Conservation (phyloP, 2,113 vertebrate genomes). For the Fukomys damarensis region DNA sequence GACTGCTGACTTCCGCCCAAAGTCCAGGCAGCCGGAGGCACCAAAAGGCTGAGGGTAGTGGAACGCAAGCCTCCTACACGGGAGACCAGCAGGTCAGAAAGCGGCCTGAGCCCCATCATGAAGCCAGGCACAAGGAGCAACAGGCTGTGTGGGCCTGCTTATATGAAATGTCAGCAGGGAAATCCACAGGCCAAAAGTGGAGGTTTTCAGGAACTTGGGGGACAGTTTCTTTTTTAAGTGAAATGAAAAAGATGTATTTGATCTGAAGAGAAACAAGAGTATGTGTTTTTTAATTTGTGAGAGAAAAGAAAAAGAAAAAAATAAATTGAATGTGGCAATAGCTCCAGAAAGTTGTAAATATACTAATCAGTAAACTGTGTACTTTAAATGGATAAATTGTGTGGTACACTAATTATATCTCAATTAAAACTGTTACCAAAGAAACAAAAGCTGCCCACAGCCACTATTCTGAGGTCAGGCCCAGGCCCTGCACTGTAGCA, state of each 20-base stretch:
- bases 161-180: neutral
- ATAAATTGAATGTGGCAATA: neutral
- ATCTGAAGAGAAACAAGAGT: neutral
- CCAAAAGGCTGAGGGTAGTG: neutral
- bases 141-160: accelerated
- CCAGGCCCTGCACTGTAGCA: neutral
- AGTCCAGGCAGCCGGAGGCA: neutral
- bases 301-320: neutral
- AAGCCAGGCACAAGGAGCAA: neutral
- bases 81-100: neutral
- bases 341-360: neutral
- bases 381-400: neutral
- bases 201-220: neutral
- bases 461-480: neutral
- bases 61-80: neutral
- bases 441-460: neutral
- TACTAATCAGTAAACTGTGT: neutral
- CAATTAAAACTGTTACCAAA: neutral
- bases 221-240: neutral
- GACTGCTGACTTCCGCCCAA: neutral
- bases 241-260: neutral
- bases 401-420: neutral
- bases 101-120: accelerated
- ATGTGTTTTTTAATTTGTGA: neutral
- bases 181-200: neutral